These are phyloP conservation scores for Eristalis intricaria DNA, from an alignment of 2,888 invertebrate species.

Conservation along the genomic window DNA sequence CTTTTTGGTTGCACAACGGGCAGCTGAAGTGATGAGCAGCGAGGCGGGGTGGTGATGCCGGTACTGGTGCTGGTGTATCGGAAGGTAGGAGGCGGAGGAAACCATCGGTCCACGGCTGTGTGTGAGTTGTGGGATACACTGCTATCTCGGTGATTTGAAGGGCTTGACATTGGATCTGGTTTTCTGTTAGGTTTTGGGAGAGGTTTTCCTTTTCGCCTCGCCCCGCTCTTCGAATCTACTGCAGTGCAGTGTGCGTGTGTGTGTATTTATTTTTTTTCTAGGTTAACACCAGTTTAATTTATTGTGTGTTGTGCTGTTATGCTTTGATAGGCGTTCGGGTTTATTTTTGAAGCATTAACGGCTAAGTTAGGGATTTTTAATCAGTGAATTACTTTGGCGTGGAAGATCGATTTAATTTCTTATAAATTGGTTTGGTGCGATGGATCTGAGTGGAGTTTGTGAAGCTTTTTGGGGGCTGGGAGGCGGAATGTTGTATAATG, in stretches of 20 bases:
- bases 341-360: slow-evolving; percentile 45
- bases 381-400: slow-evolving; percentile 55
- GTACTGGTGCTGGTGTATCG: not conserved
- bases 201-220: not conserved
- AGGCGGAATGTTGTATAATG: no score
- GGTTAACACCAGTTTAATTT: slow-evolving; percentile 58
- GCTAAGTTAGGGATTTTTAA: slow-evolving; percentile 42
- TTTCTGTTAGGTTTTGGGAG: slow-evolving; percentile 29
- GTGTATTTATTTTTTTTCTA: no score
- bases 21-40: slow-evolving; percentile 17
- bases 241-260: not conserved
- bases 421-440: slow-evolving; percentile 54
- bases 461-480: no score
- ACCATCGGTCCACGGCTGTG: not conserved
- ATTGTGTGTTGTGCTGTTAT: slow-evolving; percentile 51
- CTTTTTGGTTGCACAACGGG: slow-evolving; percentile 61
- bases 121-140: slow-evolving; percentile 29
- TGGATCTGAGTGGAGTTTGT: no score
- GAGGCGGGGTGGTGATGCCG: not conserved
- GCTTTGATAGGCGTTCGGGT: slow-evolving; percentile 45
- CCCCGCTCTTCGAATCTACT: slow-evolving; percentile 15
- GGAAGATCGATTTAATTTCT: slow-evolving; percentile 58
- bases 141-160: slow-evolving; percentile 48
- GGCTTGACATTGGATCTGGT: slow-evolving; percentile 61
- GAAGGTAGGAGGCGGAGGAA: not conserved